Percentiles rank a stretch among this genome's conserved stretches.
phyloP scores from a whole-genome alignment of 1,140 invertebrate species.

The Heliconius nattereri region DNA sequence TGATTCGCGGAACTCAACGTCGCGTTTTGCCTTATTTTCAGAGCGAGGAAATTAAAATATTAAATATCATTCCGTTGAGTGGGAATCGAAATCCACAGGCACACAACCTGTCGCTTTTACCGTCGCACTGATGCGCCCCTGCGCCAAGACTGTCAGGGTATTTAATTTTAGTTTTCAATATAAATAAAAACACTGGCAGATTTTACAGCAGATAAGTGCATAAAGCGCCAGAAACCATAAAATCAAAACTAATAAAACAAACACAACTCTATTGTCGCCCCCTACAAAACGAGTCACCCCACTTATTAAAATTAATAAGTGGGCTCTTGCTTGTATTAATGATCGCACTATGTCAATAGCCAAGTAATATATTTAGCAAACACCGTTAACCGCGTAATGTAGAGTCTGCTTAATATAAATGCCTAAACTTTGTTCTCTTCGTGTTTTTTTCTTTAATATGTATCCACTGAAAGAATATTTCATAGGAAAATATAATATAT shows the following conservation, averaged over 20 bases:
- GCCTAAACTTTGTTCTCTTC: background rate
- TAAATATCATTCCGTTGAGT: too few relatives aligned
- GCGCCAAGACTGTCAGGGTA: too few relatives aligned
- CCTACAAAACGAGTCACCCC: conserved; percentile 65
- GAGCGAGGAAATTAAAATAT: too few relatives aligned
- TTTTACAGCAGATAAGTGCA: conserved; percentile 32
- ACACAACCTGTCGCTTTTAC: too few relatives aligned
- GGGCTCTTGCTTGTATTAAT: conserved; percentile 76
- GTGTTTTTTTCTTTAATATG: background rate
- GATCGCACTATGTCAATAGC: conserved; percentile 76
- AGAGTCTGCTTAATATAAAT: background rate
- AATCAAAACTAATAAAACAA: conserved; percentile 76
- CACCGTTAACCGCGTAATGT: conserved; percentile 56
- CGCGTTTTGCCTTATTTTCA: too few relatives aligned
- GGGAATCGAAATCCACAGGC: too few relatives aligned
- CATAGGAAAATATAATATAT: too few relatives aligned
- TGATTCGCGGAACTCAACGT: too few relatives aligned
- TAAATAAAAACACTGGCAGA: background rate
- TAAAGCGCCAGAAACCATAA: conserved; percentile 54
- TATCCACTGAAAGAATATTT: too few relatives aligned
- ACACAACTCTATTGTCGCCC: conserved; percentile 59
- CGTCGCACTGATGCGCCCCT: too few relatives aligned
- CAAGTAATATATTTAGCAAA: conserved; percentile 76
- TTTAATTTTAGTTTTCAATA: background rate
- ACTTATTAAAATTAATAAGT: conserved; percentile 81